Evolutionary conservation across 2,888 invertebrate genomes (phyloP), one percentile per base, ranked within the genome.

Genomic region (Mechanitis mazaeus): DNA sequence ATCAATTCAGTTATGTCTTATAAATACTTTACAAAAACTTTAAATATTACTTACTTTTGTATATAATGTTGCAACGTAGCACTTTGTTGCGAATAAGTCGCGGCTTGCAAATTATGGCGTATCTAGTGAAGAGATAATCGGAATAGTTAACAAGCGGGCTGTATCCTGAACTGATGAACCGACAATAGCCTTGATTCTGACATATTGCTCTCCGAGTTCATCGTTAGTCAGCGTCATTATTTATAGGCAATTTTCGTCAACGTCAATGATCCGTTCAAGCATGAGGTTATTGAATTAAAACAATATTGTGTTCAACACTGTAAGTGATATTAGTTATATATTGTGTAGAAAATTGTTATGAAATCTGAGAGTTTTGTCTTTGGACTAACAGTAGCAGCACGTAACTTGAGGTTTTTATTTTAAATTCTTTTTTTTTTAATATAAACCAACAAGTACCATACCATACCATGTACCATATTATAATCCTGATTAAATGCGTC

Each of bases 141-240:
- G 47, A 56, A 45, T 58, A 58, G 54, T 45, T 64, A 67, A 64
- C 68, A 68, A 64, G 56, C 20, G 20, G 20, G 20, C 47, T 60
- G 61, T 63, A 65, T 60, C 57, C 64, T 68, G 69, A 63, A 64
- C 65, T 70, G 69, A 69, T 70, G 68, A 69, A 70, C 68, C 61
- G 60, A 65, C 68, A 68, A 68, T 70, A 68, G 65, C 64, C 66
- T 69, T 69, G 69, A 66, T 72, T 71, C 64, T 66, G 69, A 67
- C 64, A 63, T 65, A 61, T 66, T 61, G 64, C 67, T 65, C 63
- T 59, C 56, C 64, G 60, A 66, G 64, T 60, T 60, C 67, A 61
- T 71, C 65, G 68, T 70, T 69, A 69, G 65, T 59, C 65, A 62
- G 65, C 65, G 66, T 68, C 63, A 69, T 71, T 71, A 70, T 70